Conservation (phyloP, 2,797 vertebrate species). For the Parotocinclus haroldoi region DNA sequence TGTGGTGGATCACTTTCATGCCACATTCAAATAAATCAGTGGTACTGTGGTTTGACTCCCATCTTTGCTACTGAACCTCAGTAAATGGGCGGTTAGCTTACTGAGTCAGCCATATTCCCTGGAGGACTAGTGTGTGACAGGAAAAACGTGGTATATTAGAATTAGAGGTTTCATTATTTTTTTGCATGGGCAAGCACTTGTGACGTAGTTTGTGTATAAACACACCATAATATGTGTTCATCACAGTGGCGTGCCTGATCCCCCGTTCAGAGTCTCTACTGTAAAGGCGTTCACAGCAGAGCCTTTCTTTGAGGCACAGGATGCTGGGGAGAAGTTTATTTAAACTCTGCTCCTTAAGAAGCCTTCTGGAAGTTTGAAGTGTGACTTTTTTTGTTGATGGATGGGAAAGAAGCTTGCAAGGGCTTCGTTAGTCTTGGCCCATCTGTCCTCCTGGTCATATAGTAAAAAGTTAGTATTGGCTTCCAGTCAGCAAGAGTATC, state of each 20-base stretch:
- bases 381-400: slow-evolving; percentile 53
- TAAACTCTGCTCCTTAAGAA: slow-evolving; percentile 54
- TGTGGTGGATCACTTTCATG: slow-evolving; percentile 53
- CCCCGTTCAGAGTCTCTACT: slow-evolving; percentile 57
- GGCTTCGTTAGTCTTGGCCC: slow-evolving; percentile 52
- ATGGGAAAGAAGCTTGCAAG: slow-evolving; percentile 52
- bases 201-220: slow-evolving; percentile 34
- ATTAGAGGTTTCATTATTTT: slow-evolving; percentile 37
- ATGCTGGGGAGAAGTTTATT: slow-evolving; percentile 45
- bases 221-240: slow-evolving; percentile 23
- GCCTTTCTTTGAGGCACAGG: slow-evolving; percentile 58
- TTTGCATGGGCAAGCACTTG: slow-evolving; percentile 15
- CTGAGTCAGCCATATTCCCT: slow-evolving; percentile 40
- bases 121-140: slow-evolving; percentile 27
- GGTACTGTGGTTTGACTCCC: slow-evolving; percentile 44
- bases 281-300: slow-evolving; percentile 56
- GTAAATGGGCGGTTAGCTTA: slow-evolving; percentile 46
- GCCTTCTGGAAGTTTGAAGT: slow-evolving; percentile 49
- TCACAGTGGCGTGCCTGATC: slow-evolving; percentile 10
- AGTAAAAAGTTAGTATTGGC: slow-evolving; percentile 41
- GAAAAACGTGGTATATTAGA: slow-evolving; percentile 40
- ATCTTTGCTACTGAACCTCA: slow-evolving; percentile 41
- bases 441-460: slow-evolving; percentile 47
- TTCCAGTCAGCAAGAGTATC: slow-evolving; percentile 23
- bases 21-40: slow-evolving; percentile 54